Percentiles rank a stretch among this genome's conserved stretches.
Conservation (phyloP, 2,888 invertebrate genomes). For the Eupithecia tripunctaria region DNA sequence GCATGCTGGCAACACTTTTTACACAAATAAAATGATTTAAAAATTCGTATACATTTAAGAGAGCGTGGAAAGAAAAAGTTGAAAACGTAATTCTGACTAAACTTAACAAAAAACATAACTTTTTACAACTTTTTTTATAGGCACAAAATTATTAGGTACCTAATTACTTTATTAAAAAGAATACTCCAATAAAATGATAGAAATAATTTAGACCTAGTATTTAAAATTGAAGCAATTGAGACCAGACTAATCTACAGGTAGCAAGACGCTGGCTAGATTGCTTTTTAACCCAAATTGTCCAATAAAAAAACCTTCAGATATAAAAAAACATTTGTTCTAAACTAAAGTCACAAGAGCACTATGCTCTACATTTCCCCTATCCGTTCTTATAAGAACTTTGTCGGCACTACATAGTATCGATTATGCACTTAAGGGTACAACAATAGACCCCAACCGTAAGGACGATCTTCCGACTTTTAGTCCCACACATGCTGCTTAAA, state of each 20-base stretch:
- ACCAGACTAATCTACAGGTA: too few species aligned
- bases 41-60: neutral
- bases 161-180: too few species aligned
- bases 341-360: neutral
- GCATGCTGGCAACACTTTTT: slow-evolving; percentile 12
- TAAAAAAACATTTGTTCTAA: neutral
- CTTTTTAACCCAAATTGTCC: neutral
- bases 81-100: neutral
- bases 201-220: too few species aligned
- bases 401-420: slow-evolving; percentile 23
- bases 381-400: slow-evolving; percentile 30
- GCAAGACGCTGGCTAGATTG: too few species aligned
- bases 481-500: slow-evolving; percentile 24
- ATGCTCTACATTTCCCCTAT: slow-evolving; percentile 2
- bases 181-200: too few species aligned
- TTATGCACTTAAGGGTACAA: slow-evolving; percentile 25
- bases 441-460: slow-evolving; percentile 31
- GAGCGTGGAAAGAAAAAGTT: neutral
- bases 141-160: too few species aligned
- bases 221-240: too few species aligned
- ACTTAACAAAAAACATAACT: neutral
- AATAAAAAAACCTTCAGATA: neutral
- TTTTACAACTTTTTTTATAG: too few species aligned
- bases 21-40: neutral
- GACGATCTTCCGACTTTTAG: slow-evolving; percentile 33